Evolutionary conservation across 2,888 invertebrate genomes (phyloP).

Genomic region (Mystacides longicornis): DNA sequence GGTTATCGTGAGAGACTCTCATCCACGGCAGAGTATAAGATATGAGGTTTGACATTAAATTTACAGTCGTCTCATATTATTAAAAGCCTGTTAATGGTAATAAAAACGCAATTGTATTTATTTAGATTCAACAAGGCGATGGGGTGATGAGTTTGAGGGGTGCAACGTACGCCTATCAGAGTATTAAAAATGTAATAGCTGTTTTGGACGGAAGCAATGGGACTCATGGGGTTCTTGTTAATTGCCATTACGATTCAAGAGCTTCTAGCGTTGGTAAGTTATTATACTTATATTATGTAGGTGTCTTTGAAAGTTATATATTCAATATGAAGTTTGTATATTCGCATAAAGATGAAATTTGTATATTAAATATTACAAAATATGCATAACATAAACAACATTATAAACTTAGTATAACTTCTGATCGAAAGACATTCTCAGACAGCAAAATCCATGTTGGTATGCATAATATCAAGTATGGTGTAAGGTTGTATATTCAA

Average conservation of each 20-base stretch:
- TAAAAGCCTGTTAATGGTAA: no score
- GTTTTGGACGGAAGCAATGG: constrained; percentile 40
- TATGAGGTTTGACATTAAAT: constrained; percentile 12
- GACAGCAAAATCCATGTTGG: background rate
- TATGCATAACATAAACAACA: no score
- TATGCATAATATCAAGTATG: no score
- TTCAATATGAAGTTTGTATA: no score
- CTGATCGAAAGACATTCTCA: no score
- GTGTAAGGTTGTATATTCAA: no score
- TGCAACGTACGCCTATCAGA: constrained; percentile 34
- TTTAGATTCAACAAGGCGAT: constrained; percentile 22
- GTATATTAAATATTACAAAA: no score
- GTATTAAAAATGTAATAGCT: constrained; percentile 40
- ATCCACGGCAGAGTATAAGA: constrained; percentile 13
- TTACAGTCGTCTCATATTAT: no score
- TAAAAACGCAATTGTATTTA: no score
- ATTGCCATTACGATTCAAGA: constrained; percentile 91
- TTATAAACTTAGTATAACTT: no score
- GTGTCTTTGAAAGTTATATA: no score
- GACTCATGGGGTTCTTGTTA: constrained; percentile 61
- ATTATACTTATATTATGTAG: background rate
- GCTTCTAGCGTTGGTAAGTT: constrained; percentile 71
- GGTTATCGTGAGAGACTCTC: background rate
- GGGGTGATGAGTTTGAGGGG: constrained; percentile 34
- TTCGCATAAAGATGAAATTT: no score